phyloP scores from a whole-genome alignment of 2,113 vertebrate genomes.

The Tupaia tana region DNA sequence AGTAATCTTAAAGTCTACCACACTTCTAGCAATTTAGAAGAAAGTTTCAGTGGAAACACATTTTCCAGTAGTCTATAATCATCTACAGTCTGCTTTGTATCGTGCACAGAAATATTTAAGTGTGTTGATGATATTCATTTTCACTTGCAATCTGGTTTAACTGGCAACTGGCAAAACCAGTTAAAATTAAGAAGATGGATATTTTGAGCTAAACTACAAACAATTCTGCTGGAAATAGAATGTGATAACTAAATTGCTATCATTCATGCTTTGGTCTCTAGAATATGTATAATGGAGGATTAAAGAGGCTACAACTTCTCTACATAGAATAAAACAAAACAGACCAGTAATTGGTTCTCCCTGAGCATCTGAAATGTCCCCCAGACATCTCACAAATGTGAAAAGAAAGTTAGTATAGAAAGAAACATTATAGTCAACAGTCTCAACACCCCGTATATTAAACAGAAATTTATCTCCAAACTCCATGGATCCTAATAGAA shows the following conservation, averaged over 20 bases:
- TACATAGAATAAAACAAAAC: conserved; percentile 26
- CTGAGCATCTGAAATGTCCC: background rate
- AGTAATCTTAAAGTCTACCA: conserved; percentile 60
- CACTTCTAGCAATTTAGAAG: conserved; percentile 63
- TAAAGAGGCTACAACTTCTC: conserved; percentile 46
- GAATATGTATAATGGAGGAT: conserved; percentile 67
- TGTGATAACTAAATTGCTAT: conserved; percentile 60
- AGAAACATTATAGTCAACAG: conserved; percentile 20
- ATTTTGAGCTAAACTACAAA: conserved; percentile 72
- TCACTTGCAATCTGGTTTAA: conserved; percentile 81
- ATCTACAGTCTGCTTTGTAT: conserved; percentile 77
- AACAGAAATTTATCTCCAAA: conserved; percentile 49
- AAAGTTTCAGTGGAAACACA: conserved; percentile 73
- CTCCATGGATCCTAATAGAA: background rate
- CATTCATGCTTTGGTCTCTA: conserved; percentile 38
- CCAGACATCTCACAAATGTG: conserved; percentile 8
- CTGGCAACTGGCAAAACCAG: conserved; percentile 77
- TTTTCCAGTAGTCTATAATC: conserved; percentile 73
- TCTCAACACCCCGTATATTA: conserved; percentile 48
- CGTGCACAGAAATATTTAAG: conserved; percentile 80
- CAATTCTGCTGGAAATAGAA: conserved; percentile 74
- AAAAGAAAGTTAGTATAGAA: background rate
- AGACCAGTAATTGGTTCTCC: background rate
- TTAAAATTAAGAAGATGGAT: conserved; percentile 75
- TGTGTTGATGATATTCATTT: conserved; percentile 79